phyloP scores from a whole-genome alignment of 2,888 invertebrate species.

The Dolichopus griseipennis region DNA sequence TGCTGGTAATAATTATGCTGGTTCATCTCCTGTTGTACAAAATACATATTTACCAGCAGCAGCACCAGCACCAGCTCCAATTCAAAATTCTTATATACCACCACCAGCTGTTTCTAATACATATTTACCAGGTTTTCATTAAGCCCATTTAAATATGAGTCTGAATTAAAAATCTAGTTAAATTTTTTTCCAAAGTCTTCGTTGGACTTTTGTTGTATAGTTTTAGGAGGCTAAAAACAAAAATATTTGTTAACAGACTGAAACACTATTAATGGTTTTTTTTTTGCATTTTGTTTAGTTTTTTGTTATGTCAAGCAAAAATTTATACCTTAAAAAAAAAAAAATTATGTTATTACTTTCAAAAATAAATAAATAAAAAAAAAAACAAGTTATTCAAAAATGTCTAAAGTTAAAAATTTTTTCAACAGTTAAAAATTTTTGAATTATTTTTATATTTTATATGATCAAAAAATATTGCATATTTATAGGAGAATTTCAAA shows the following conservation, averaged over 20 bases:
- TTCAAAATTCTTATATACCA: conserved; percentile 4
- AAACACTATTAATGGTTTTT: not conserved
- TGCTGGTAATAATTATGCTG: not conserved
- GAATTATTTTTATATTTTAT: no score
- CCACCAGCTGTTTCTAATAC: not conserved
- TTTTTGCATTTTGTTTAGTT: not conserved
- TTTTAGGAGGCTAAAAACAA: not conserved
- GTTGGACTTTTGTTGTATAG: not conserved
- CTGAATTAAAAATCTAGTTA: not conserved
- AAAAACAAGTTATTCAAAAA: no score
- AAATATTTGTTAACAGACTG: not conserved
- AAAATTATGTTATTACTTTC: no score
- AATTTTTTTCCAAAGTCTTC: not conserved
- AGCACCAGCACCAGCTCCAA: not conserved
- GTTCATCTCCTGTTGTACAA: not conserved
- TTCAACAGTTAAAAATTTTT: no score
- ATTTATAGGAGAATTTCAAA: no score
- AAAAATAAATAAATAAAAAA: no score
- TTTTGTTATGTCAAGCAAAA: not conserved
- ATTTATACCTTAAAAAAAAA: not conserved
- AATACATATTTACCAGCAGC: not conserved
- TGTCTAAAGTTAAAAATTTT: no score
- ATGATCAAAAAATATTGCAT: no score
- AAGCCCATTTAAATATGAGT: not conserved
- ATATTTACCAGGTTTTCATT: not conserved